These are phyloP conservation scores for Lasioglossum zephyrum DNA, from an alignment of 2,888 invertebrate genomes.

Conservation along the genomic window DNA sequence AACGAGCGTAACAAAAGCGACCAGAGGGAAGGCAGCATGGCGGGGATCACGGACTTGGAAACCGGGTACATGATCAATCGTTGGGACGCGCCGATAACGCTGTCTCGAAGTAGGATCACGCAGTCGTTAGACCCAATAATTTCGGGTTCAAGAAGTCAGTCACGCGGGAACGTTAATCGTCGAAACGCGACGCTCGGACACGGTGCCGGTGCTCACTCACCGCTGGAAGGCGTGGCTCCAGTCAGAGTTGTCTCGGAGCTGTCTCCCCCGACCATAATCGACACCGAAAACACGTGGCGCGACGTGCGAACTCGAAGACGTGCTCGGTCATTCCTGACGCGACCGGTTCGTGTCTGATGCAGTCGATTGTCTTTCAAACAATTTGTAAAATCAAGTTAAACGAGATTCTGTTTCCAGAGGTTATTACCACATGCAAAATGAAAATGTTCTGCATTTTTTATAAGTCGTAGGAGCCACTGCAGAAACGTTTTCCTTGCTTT, in stretches of 20 bases:
- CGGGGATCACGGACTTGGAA: neutral
- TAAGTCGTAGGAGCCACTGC: no score
- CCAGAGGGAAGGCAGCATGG: neutral
- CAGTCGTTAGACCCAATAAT: constrained; percentile 36
- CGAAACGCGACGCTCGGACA: constrained; percentile 30
- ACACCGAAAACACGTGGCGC: neutral
- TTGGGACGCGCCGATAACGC: constrained; percentile 8
- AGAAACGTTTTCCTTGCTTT: no score
- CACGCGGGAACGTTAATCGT: constrained; percentile 38
- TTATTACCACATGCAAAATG: neutral
- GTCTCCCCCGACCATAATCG: neutral
- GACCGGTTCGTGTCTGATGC: neutral
- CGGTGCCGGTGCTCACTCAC: neutral
- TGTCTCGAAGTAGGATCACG: constrained; percentile 10
- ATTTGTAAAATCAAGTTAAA: no score
- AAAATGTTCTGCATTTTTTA: no score
- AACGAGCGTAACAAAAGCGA: constrained; percentile 44
- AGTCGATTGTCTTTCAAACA: neutral
- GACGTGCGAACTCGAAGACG: neutral
- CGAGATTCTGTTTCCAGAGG: neutral
- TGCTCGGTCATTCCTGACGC: neutral
- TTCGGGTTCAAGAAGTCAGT: constrained; percentile 39
- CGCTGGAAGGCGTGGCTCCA: constrained; percentile 25
- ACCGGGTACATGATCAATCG: constrained; percentile 21
- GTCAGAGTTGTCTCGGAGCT: constrained; percentile 3